Base-by-base conservation (phyloP, 2,113 vertebrate genomes). In the Columba janthina region DNA sequence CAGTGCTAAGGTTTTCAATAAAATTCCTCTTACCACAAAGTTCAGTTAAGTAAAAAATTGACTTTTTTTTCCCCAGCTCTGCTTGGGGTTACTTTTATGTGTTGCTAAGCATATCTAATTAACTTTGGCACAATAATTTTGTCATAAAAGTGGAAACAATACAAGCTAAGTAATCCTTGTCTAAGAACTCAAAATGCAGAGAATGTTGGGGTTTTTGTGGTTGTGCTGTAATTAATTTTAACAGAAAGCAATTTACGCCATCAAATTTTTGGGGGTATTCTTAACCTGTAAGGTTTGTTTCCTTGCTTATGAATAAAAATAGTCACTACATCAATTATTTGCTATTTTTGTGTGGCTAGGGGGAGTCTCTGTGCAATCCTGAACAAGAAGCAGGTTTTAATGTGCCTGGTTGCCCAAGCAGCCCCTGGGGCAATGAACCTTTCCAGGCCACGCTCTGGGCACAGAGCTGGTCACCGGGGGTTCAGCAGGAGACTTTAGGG, bases 11-110 rank as follows among this genome's bases (percentile, higher is more conserved):
- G 24, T 85, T 95, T 94, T 83, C 87, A 79, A 50, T 90, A 93
- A 88, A 96, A 84, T 92, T 95, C 80, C 60, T 96, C 81, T 97
- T 26, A 96, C 69, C 65, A 70, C 77, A 93, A 93, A 88, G 64
- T 91, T 89, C 70, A 96, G 66, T 71, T 82, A 91, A 97, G 73
- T 57, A 80, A 95, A 95, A 94, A 93, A 32, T 42, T 82, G 50
- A 50, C 82, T 19, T 50, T 69, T 76, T 90, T 65, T 90, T 40
- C 89, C 58, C 94, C 53, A 88, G 67, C 62, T 80, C 48, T 94
- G 64, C 71, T 76, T 73, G 62, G 21, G 51, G 66, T 89, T 96
- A 75, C 51, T 90, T 51, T 83, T 82, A 62, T 70, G 48, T 74
- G 76, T 88, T 94, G 94, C 92, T 85, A 89, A 86, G 60, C 29